Evolutionary conservation across 1,140 invertebrate species (phyloP), one percentile per base, ranked within the genome.

Genomic region (Leptinotarsa undecemlineata): DNA sequence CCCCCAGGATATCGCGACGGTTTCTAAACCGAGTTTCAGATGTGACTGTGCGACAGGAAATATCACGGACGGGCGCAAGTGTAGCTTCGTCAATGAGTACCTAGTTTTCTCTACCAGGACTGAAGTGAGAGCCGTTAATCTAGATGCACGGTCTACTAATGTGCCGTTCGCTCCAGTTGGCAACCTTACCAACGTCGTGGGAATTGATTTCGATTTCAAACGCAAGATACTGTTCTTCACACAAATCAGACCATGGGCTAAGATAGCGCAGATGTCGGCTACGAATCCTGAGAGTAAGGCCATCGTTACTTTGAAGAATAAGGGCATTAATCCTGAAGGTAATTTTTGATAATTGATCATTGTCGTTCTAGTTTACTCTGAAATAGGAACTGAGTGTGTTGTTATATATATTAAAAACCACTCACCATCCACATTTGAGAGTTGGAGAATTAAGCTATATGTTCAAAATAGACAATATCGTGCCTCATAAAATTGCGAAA

Each of bases 151-250:
- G 64, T 90, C 91, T 0, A 95, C 92, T 0, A 92, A 90, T 68
- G 85, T 94, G 3, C 96, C 97, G 0, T 97, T 98, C 81, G 91
- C 92, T 71, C 92, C 96, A 0, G 88, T 96, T 21, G 91, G 90
- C 1, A 98, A 98, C 82, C 87, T 99, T 48, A 97, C 96, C 0
- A 99, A 99, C 83, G 96, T 99, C 3, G 97, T 99, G 3, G 96
- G 96, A 0, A 88, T 99, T 26, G 98, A 99, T 85, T 98, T 99
- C 83, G 96, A 99, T 85, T 97, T 95, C 80, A 88, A 89, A 0
- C 93, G 98, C 73, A 93, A 96, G 66, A 92, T 91, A 72, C 83
- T 98, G 66, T 90, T 97, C 77, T 97, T 96, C 81, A 96, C 96
- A 0, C 95, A 98, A 87, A 97, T 97, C 48, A 88, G 95, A 80